Evolutionary conservation across 1,140 invertebrate genomes (phyloP).

Genomic region (Melipona quadrifasciata): DNA sequence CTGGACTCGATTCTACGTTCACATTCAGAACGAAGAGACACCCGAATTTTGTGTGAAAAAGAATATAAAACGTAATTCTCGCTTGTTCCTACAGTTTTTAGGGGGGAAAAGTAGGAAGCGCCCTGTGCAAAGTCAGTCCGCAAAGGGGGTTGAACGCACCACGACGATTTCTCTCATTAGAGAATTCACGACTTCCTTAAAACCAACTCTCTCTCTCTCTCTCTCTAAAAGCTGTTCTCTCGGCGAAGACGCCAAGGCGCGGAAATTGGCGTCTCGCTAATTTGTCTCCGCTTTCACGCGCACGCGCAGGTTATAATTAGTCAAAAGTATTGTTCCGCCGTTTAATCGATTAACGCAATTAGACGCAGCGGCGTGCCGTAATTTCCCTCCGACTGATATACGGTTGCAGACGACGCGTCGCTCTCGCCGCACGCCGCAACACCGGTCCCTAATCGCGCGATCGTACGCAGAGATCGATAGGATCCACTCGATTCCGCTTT

Average conservation of each 20-base stretch:
- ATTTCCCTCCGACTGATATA: constrained; percentile 13
- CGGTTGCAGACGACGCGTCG: background rate
- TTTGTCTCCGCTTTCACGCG: background rate
- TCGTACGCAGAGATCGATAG: constrained; percentile 2
- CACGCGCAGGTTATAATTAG: background rate
- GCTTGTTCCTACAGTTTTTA: too few species aligned
- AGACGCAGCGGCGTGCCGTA: background rate
- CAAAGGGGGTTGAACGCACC: too few species aligned
- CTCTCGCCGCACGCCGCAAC: constrained; percentile 5
- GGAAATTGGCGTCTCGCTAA: background rate
- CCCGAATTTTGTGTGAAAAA: too few species aligned
- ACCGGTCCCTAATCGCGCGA: background rate
- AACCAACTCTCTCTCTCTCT: too few species aligned
- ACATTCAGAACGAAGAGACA: too few species aligned
- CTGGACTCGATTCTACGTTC: too few species aligned
- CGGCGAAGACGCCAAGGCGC: background rate
- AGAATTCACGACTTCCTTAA: too few species aligned
- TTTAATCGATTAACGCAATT: constrained; percentile 26
- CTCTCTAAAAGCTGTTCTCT: too few species aligned
- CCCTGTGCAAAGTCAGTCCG: too few species aligned
- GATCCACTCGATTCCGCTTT: constrained; percentile 17
- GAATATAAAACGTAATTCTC: too few species aligned
- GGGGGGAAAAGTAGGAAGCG: too few species aligned
- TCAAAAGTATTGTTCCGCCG: constrained; percentile 11
- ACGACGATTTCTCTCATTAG: too few species aligned